These are phyloP conservation scores for Etheostoma spectabile DNA, from an alignment of 2,113 vertebrate species.

Conservation along the genomic window DNA sequence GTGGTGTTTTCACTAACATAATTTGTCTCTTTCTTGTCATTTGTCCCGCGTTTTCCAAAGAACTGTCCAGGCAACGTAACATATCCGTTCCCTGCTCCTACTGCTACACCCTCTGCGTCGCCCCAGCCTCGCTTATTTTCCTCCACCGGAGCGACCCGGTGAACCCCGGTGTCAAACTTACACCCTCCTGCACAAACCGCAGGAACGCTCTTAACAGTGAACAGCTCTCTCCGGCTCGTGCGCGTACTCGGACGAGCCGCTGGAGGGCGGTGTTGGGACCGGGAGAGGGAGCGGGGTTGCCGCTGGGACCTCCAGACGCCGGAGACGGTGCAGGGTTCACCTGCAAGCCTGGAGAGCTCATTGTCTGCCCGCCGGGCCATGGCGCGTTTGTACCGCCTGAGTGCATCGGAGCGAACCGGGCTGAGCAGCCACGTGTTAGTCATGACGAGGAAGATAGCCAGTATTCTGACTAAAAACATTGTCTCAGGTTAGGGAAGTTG, in stretches of 20 bases:
- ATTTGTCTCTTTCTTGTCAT: not conserved
- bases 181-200: constrained; percentile 69
- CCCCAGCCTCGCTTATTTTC: constrained; percentile 34
- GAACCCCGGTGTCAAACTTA: constrained; percentile 52
- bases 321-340: constrained; percentile 86
- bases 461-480: constrained; percentile 83
- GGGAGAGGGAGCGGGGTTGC: constrained; percentile 69
- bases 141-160: constrained; percentile 24
- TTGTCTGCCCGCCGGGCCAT: constrained; percentile 76
- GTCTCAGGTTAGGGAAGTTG: constrained; percentile 10
- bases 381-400: constrained; percentile 75
- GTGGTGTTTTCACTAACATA: not conserved
- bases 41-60: not conserved
- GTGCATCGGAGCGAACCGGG: constrained; percentile 71
- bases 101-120: not conserved
- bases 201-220: constrained; percentile 36
- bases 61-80: not conserved
- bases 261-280: constrained; percentile 83
- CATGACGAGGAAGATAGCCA: constrained; percentile 82
- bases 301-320: constrained; percentile 67
- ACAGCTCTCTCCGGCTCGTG: constrained; percentile 58
- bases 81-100: not conserved
- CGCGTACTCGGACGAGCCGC: constrained; percentile 79
- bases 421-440: constrained; percentile 80
- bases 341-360: constrained; percentile 69